Percentiles rank a stretch among this genome's conserved stretches.
Conservation (phyloP, 2,888 invertebrate genomes). For the Notodonta dromedarius region DNA sequence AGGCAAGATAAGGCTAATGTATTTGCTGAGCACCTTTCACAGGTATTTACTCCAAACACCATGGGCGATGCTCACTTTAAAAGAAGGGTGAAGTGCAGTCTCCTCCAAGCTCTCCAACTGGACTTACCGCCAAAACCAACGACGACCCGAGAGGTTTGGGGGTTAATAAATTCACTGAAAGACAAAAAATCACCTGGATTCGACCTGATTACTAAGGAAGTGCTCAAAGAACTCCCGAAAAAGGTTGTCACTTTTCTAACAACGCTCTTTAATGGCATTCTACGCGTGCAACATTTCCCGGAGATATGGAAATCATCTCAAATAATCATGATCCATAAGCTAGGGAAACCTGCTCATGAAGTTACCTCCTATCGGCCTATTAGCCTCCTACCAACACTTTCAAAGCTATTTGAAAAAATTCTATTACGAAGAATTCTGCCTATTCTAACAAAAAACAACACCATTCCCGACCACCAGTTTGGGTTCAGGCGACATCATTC, state of each 20-base stretch:
- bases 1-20: background rate
- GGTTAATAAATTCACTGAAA: background rate
- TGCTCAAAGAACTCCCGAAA: conserved; percentile 7
- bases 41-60: background rate
- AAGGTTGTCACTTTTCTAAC: conserved; percentile 8
- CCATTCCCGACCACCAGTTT: too few relatives aligned
- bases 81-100: too few relatives aligned
- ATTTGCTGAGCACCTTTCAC: background rate
- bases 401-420: too few relatives aligned
- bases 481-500: too few relatives aligned
- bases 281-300: conserved; percentile 4
- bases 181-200: conserved; percentile 9
- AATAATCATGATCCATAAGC: conserved; percentile 1
- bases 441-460: too few relatives aligned
- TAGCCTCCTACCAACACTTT: too few relatives aligned
- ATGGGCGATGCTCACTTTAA: background rate
- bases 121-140: conserved; percentile 1
- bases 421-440: too few relatives aligned
- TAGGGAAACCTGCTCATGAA: conserved; percentile 3
- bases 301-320: background rate
- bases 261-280: conserved; percentile 1
- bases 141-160: background rate
- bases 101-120: background rate
- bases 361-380: background rate
- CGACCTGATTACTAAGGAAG: conserved; percentile 10